Evolutionary conservation across 2,113 vertebrate genomes (phyloP).

Genomic region (Accipiter virgatus): DNA sequence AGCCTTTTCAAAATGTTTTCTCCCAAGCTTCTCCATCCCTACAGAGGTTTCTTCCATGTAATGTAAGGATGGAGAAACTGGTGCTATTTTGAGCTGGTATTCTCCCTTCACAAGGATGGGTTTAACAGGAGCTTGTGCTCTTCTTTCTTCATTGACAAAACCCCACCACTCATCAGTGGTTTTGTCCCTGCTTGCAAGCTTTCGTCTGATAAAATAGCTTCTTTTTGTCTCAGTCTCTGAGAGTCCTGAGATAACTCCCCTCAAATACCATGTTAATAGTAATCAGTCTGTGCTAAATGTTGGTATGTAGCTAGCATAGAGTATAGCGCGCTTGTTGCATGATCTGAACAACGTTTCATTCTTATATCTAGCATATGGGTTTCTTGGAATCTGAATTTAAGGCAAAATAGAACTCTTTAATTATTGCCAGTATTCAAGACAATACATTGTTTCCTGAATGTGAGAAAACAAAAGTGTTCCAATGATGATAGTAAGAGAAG

Average conservation of each 20-base stretch:
- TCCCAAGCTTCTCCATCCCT: not conserved
- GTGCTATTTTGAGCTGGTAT: not conserved
- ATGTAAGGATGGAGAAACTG: not conserved
- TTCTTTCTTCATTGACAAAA: not conserved
- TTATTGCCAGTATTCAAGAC: not conserved
- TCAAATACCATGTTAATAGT: not conserved
- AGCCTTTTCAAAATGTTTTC: not conserved
- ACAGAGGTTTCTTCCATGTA: not conserved
- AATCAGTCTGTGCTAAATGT: not conserved
- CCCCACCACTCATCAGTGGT: rapidly evolving
- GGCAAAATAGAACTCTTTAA: not conserved
- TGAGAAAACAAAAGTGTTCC: not conserved
- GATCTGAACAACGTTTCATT: not conserved
- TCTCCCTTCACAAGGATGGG: not conserved
- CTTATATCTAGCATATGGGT: not conserved
- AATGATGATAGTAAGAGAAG: not conserved
- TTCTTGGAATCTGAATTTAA: not conserved
- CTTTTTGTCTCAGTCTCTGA: not conserved
- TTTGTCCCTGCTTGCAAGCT: not conserved
- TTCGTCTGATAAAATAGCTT: not conserved
- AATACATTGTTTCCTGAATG: not conserved
- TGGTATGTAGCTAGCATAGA: not conserved
- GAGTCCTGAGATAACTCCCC: not conserved
- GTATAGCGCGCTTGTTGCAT: not conserved
- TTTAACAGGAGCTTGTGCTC: not conserved